Evolutionary conservation across 2,113 vertebrate genomes (phyloP).

Genomic region (Cardinalis cardinalis): DNA sequence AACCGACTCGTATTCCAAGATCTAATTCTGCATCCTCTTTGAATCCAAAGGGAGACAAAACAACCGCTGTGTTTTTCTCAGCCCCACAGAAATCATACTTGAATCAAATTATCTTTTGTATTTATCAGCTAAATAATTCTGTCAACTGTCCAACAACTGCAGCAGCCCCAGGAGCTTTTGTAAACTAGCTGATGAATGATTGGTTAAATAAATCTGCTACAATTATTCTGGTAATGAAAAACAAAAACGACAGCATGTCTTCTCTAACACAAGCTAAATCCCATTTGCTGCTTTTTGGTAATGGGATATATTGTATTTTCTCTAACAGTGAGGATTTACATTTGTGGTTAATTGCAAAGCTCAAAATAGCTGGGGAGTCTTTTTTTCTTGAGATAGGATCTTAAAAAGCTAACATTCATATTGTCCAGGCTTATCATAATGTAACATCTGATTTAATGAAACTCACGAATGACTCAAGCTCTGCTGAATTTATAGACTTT

Average conservation of each 20-base stretch:
- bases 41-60: slow-evolving; percentile 9
- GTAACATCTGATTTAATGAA: slow-evolving; percentile 63
- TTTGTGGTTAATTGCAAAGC: slow-evolving; percentile 11
- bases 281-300: slow-evolving; percentile 45
- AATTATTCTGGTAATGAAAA: slow-evolving; percentile 58
- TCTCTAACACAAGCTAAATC: slow-evolving; percentile 45
- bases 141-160: slow-evolving; percentile 48
- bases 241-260: slow-evolving; percentile 32
- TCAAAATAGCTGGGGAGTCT: slow-evolving; percentile 15
- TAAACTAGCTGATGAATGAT: slow-evolving; percentile 45
- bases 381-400: slow-evolving; percentile 33
- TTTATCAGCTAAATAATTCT: slow-evolving; percentile 53
- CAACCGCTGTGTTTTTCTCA: neutral
- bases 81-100: neutral
- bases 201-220: slow-evolving; percentile 59
- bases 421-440: slow-evolving; percentile 46
- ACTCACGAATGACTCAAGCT: slow-evolving; percentile 58
- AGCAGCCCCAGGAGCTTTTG: slow-evolving; percentile 44
- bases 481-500: slow-evolving; percentile 72
- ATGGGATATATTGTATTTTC: slow-evolving; percentile 32
- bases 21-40: slow-evolving; percentile 5
- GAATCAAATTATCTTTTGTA: slow-evolving; percentile 46
- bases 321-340: slow-evolving; percentile 53
- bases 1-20: neutral
- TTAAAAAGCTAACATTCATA: slow-evolving; percentile 42